phyloP scores from a whole-genome alignment of 2,888 invertebrate species.

The Cataglyphis altisquamis region DNA sequence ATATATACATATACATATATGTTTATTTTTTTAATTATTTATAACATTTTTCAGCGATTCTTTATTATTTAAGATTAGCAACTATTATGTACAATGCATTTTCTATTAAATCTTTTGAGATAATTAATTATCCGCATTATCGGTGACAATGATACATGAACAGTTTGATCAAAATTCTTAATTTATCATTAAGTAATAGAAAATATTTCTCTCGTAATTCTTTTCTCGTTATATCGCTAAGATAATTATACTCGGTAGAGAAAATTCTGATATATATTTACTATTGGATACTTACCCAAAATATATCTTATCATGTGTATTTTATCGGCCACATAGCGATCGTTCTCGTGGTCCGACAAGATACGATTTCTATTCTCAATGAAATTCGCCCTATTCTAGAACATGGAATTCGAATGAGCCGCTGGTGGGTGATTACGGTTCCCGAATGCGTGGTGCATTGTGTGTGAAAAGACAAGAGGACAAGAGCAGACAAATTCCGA shows the following conservation, averaged over 20 bases:
- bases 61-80: conserved; percentile 4
- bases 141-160: neutral
- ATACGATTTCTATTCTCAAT: conserved; percentile 41
- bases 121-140: neutral
- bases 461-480: conserved; percentile 37
- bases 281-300: neutral
- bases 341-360: conserved; percentile 9
- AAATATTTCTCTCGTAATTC: neutral
- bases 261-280: neutral
- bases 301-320: conserved; percentile 15
- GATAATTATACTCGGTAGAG: conserved; percentile 1
- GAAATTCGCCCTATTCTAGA: conserved; percentile 20
- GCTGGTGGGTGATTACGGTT: conserved; percentile 37
- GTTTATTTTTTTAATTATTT: neutral
- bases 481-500: conserved; percentile 51
- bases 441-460: conserved; percentile 46
- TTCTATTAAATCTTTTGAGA: conserved; percentile 7
- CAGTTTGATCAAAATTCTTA: neutral
- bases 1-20: no score
- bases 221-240: conserved; percentile 3
- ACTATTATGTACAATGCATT: conserved; percentile 10
- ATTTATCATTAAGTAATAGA: neutral
- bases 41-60: neutral
- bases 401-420: conserved; percentile 48
- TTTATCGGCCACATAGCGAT: conserved; percentile 12